These are phyloP conservation scores for Porites lutea DNA, from an alignment of 64 coral and sea anemone genomes.

Conservation along the genomic window DNA sequence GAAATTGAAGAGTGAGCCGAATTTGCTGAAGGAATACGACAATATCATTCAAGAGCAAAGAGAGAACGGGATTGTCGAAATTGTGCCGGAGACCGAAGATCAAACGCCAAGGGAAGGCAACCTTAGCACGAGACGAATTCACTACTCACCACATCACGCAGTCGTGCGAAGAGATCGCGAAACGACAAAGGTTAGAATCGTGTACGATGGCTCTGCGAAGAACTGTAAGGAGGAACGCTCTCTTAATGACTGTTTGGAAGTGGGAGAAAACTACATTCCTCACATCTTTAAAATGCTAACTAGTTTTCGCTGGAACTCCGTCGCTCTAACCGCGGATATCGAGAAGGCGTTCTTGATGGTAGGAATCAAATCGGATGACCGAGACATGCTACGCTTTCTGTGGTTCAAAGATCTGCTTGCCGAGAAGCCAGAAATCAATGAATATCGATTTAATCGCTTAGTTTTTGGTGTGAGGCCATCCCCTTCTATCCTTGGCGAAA, in stretches of 20 bases:
- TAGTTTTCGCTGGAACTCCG: neutral
- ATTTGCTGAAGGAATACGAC: slow-evolving; percentile 34
- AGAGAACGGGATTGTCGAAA: slow-evolving; percentile 21
- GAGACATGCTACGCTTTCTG: slow-evolving; percentile 21
- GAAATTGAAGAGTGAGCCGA: neutral
- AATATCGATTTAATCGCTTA: slow-evolving; percentile 53
- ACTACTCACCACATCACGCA: slow-evolving; percentile 63
- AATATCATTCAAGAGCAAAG: slow-evolving; percentile 54
- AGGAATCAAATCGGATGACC: neutral
- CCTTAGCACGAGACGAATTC: neutral
- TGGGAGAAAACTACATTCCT: slow-evolving; percentile 16
- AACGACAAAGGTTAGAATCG: slow-evolving; percentile 73
- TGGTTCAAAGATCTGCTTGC: neutral
- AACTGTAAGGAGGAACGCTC: slow-evolving; percentile 15
- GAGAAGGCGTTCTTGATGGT: slow-evolving; percentile 45
- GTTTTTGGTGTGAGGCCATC: slow-evolving; percentile 34
- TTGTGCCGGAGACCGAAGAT: neutral
- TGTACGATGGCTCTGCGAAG: slow-evolving; percentile 81
- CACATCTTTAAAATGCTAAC: neutral
- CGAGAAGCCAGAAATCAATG: neutral
- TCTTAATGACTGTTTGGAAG: slow-evolving; percentile 24
- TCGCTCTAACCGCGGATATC: slow-evolving; percentile 21
- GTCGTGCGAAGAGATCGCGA: slow-evolving; percentile 64
- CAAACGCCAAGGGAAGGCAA: neutral
- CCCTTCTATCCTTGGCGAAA: slow-evolving; percentile 27